Evolutionary conservation across 2,888 invertebrate species (phyloP).

Genomic region (Odontocolon sp.): DNA sequence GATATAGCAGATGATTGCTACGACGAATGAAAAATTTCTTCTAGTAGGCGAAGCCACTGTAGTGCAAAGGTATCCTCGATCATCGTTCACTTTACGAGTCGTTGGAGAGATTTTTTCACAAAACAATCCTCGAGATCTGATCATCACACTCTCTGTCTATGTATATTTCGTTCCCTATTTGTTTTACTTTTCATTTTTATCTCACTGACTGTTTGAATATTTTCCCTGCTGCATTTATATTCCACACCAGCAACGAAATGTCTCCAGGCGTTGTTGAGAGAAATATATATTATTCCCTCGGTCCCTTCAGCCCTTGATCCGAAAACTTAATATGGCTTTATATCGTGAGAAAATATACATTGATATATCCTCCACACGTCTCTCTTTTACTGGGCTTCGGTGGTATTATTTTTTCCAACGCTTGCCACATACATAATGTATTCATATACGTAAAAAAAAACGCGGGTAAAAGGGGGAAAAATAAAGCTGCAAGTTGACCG

Average conservation of each 20-base stretch:
- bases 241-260: background rate
- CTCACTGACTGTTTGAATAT: background rate
- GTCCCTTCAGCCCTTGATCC: background rate
- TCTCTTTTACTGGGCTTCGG: background rate
- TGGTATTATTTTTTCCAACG: background rate
- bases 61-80: too few relatives aligned
- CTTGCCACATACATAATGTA: background rate
- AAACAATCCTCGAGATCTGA: too few relatives aligned
- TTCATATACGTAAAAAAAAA: background rate
- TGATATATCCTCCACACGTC: background rate
- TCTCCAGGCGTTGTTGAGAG: background rate
- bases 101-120: too few relatives aligned
- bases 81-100: too few relatives aligned
- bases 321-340: background rate
- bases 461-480: background rate
- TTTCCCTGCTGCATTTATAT: background rate
- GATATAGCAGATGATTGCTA: background rate
- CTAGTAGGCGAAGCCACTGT: too few relatives aligned
- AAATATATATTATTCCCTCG: background rate
- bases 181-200: background rate
- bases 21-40: background rate
- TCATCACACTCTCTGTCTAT: background rate
- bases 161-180: background rate
- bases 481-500: background rate
- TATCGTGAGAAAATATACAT: background rate